Conservation (phyloP, 2,888 invertebrate genomes). For the Nemoura dubitans region DNA sequence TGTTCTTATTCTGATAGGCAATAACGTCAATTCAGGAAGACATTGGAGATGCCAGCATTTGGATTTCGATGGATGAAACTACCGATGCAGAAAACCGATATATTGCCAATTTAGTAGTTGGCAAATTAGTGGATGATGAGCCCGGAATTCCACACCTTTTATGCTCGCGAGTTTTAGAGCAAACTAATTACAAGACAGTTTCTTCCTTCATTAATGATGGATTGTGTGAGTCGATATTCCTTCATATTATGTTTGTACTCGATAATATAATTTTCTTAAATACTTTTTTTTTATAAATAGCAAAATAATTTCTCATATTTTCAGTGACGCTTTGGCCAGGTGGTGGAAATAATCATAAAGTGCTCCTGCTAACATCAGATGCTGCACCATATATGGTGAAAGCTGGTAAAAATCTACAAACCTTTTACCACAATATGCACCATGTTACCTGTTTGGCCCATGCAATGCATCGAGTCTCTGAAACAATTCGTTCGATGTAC, state of each 20-base stretch:
- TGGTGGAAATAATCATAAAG: conserved; percentile 38
- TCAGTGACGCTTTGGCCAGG: conserved; percentile 25
- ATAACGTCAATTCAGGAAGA: neutral
- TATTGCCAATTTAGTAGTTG: conserved; percentile 9
- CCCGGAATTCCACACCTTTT: conserved; percentile 18
- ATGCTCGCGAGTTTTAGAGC: neutral
- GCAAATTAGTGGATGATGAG: neutral
- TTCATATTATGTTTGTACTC: too few relatives aligned
- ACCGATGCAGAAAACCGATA: neutral
- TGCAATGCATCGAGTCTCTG: conserved; percentile 53
- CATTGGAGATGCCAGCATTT: neutral
- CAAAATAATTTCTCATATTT: too few relatives aligned
- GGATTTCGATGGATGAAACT: conserved; percentile 1
- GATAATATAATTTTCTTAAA: too few relatives aligned
- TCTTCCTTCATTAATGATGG: neutral
- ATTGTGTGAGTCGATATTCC: too few relatives aligned
- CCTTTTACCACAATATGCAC: conserved; percentile 53
- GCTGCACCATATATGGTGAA: conserved; percentile 54
- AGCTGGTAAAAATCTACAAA: conserved; percentile 52
- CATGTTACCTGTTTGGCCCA: conserved; percentile 56
- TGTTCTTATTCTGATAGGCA: too few relatives aligned
- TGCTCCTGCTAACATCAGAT: conserved; percentile 52
- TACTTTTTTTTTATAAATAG: neutral
- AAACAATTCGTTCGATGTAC: conserved; percentile 53
- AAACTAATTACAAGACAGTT: conserved; percentile 8